phyloP scores from a whole-genome alignment of 2,797 vertebrate genomes.

The Galagoides demidoff region DNA sequence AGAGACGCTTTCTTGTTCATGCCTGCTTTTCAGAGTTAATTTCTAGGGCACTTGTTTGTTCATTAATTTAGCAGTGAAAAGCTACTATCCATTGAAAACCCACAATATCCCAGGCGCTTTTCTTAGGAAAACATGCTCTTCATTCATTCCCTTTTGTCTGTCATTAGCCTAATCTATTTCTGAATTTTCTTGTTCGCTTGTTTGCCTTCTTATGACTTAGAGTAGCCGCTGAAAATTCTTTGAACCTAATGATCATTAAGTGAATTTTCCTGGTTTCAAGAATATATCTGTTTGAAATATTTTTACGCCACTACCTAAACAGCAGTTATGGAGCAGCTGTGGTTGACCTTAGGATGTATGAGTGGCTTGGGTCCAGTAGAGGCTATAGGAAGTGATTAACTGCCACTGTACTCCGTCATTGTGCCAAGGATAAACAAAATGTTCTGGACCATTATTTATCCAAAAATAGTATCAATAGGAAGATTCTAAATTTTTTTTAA shows the following conservation, averaged over 20 bases:
- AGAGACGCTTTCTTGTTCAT: neutral
- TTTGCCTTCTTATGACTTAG: neutral
- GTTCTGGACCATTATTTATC: neutral
- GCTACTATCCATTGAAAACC: neutral
- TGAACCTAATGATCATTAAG: neutral
- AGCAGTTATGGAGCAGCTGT: neutral
- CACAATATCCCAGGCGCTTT: neutral
- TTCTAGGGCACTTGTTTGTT: neutral
- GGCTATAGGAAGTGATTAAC: neutral
- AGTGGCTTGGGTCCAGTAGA: neutral
- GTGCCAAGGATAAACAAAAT: neutral
- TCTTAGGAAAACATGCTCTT: neutral
- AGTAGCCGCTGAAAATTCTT: neutral
- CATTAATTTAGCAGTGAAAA: neutral
- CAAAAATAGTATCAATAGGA: neutral
- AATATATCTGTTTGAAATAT: neutral
- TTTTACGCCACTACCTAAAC: accelerated
- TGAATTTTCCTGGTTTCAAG: neutral
- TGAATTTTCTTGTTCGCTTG: neutral
- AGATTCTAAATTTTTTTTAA: neutral
- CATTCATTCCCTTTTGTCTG: neutral
- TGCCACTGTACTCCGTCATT: neutral
- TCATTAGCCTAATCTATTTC: neutral
- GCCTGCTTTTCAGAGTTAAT: neutral
- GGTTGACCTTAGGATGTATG: neutral